Base-by-base conservation (phyloP, 2,113 vertebrate species). In the Prochilodus magdalenae region DNA sequence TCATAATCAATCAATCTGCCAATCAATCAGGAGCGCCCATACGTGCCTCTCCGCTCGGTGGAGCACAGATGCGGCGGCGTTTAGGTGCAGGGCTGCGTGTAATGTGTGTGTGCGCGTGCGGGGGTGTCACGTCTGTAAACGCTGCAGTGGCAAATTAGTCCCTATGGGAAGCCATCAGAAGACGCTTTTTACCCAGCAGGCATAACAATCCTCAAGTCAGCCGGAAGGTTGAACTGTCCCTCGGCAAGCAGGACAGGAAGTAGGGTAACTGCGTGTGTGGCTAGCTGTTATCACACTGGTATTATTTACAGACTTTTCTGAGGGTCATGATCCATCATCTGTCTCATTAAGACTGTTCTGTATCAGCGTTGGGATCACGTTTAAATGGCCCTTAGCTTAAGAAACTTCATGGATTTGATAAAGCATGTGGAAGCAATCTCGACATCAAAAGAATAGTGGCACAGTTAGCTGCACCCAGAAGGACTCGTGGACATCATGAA, bases 1-100 rank as follows among this genome's bases (percentile, higher is more conserved):
- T 83, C 89, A 89, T 87, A 91, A 87, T 84, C 86, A 88, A 84
- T 90, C 82, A 87, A 83, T 82, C 66, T 69, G 59, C 71, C 80
- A 44, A 85, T 90, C 91, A 91, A 89, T 92, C 89, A 89, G 71
- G 49, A 57, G 65, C 22, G 6, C 5, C 30, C 40, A 87, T 87
- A 20, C n/a, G 15, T 29, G 74, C 15, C 29, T 55, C 60, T 13
- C 49, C 0, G 71, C 71, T 82, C 53, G 3, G 80, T 20, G 15
- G 30, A 83, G 82, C 70, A 67, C 77, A 77, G 51, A 77, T 60
- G 67, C 73, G 22, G 47, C 29, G 49, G 29, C 18, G 12, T 16
- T 69, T 24, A 22, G 66, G 70, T 79, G 71, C 73, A 78, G 44
- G 75, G 60, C 62, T 70, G 74, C 22, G 14, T 84, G 84, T 74